Conservation (phyloP, 2,113 vertebrate species). For the Scomber japonicus region DNA sequence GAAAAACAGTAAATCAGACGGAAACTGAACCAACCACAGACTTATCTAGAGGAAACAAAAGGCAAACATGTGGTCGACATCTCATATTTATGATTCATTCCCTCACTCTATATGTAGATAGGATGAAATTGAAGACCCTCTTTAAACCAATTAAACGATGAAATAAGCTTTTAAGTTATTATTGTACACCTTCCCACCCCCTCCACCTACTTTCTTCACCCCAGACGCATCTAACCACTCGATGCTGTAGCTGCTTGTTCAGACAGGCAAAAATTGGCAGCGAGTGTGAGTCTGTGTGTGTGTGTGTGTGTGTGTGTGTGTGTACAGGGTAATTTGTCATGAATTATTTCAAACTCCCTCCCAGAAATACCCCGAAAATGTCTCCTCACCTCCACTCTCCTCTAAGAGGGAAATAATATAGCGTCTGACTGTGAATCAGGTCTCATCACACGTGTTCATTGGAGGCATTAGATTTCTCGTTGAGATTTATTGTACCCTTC, state of each 20-base stretch:
- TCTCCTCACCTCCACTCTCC: constrained; percentile 37
- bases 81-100: constrained; percentile 30
- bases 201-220: neutral
- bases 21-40: neutral
- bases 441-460: constrained; percentile 24
- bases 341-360: constrained; percentile 56
- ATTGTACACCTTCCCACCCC: neutral
- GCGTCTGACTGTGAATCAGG: constrained; percentile 19
- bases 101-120: neutral
- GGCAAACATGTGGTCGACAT: neutral
- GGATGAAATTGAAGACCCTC: constrained; percentile 19
- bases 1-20: constrained; percentile 3
- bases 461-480: constrained; percentile 10
- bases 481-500: constrained; percentile 7
- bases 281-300: neutral
- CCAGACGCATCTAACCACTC: neutral
- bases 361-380: constrained; percentile 64
- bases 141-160: constrained; percentile 50
- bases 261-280: constrained; percentile 50
- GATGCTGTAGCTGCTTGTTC: constrained; percentile 55
- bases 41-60: constrained; percentile 9
- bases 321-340: constrained; percentile 63
- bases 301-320: neutral
- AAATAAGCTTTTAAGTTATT: constrained; percentile 22
- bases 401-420: constrained; percentile 14